Evolutionary conservation across 2,888 invertebrate genomes (phyloP).

Genomic region (Tipula unca): DNA sequence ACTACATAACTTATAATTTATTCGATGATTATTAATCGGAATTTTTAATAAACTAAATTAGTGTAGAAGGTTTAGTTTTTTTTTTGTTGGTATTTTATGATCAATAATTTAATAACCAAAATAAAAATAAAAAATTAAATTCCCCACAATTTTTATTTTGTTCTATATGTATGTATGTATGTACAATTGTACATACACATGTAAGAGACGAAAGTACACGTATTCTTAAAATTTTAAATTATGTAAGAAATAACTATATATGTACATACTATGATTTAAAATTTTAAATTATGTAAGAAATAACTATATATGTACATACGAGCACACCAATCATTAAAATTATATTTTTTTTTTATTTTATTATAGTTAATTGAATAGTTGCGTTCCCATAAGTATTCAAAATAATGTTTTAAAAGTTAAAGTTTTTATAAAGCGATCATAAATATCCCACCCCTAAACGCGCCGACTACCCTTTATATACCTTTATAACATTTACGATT

Average conservation of each 20-base stretch:
- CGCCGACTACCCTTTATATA: not conserved
- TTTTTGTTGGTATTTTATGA: not conserved
- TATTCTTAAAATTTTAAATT: not conserved
- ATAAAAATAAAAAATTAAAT: too few species aligned
- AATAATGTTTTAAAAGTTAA: not conserved
- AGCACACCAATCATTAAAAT: not conserved
- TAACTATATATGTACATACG: not conserved
- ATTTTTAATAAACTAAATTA: not conserved
- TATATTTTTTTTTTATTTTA: not conserved
- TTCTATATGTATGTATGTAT: not conserved
- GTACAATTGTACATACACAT: too few species aligned
- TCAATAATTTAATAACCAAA: not conserved
- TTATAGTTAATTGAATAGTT: not conserved
- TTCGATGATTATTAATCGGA: not conserved
- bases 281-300: not conserved
- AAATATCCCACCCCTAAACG: not conserved
- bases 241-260: not conserved
- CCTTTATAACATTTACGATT: not conserved
- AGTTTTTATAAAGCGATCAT: not conserved
- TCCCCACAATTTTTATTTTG: not conserved
- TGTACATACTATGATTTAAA: not conserved
- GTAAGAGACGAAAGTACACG: not conserved
- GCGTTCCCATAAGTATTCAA: not conserved
- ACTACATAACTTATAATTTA: not conserved
- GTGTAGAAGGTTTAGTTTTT: not conserved